Percentiles rank a stretch among this genome's conserved stretches.
Evolutionary conservation across 1,140 invertebrate species (phyloP).

Genomic region (Mactra quadrangularis): DNA sequence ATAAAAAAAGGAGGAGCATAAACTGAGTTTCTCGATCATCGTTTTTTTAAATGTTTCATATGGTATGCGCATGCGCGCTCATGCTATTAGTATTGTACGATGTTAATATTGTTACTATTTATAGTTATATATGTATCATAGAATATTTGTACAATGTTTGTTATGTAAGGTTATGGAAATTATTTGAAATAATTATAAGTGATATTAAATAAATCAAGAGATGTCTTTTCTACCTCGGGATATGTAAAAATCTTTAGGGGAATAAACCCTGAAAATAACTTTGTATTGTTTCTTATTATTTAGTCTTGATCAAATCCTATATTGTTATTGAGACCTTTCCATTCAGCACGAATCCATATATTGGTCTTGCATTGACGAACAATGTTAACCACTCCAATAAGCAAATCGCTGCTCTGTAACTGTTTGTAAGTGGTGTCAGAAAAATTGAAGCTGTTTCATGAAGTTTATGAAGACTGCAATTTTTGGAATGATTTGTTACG

Average conservation of each 20-base stretch:
- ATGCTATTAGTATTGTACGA: no score
- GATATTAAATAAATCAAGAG: constrained; percentile 26
- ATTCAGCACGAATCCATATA: neutral
- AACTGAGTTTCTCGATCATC: no score
- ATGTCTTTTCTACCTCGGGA: constrained; percentile 55
- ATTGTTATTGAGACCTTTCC: neutral
- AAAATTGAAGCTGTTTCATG: no score
- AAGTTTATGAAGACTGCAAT: no score
- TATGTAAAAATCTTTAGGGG: constrained; percentile 47
- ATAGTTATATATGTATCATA: constrained; percentile 45
- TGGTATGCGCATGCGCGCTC: no score
- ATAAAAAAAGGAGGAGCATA: no score
- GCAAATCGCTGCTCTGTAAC: no score
- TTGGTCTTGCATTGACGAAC: neutral
- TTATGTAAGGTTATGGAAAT: constrained; percentile 19
- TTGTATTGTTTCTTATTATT: neutral
- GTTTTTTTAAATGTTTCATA: neutral
- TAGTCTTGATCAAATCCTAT: neutral
- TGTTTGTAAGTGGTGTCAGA: no score
- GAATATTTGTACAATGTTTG: constrained; percentile 30
- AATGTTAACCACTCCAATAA: no score
- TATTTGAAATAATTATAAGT: constrained; percentile 30
- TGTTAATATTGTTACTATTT: constrained; percentile 20
- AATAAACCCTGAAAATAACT: constrained; percentile 41
- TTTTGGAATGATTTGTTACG: no score